Conservation (phyloP, 2,113 vertebrate genomes). For the Arothron firmamentum region DNA sequence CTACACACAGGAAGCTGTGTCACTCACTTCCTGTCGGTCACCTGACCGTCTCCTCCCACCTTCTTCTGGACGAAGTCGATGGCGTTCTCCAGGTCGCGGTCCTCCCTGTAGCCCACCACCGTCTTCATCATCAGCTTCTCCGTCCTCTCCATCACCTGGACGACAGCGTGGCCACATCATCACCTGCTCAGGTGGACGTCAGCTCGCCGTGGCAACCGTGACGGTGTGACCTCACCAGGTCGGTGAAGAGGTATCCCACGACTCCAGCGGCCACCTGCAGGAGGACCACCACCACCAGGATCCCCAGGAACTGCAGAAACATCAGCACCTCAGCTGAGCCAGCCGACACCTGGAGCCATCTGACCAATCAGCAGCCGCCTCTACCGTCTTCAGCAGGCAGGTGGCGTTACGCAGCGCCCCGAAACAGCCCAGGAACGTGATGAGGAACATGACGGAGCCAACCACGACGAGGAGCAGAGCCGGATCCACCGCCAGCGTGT, state of each 20-base stretch:
- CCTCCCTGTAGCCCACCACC: constrained; percentile 73
- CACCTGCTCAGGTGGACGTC: no score
- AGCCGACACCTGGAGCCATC: neutral
- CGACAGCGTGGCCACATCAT: neutral
- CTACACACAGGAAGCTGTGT: constrained; percentile 44
- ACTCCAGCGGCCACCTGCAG: constrained; percentile 74
- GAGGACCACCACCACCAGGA: constrained; percentile 67
- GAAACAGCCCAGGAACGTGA: constrained; percentile 78
- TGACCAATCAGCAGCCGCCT: neutral
- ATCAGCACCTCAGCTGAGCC: neutral
- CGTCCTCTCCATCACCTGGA: constrained; percentile 71
- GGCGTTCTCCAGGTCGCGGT: constrained; percentile 79
- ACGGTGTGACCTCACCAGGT: constrained; percentile 60
- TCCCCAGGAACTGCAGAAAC: constrained; percentile 71
- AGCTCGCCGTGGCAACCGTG: no score
- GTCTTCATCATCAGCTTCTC: constrained; percentile 69
- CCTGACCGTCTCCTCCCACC: constrained; percentile 51
- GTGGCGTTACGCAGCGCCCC: constrained; percentile 73
- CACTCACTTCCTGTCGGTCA: neutral
- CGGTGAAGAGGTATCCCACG: constrained; percentile 74
- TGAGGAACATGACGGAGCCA: constrained; percentile 71
- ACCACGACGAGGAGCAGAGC: constrained; percentile 74
- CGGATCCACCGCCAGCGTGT: constrained; percentile 73
- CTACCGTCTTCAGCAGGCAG: constrained; percentile 68
- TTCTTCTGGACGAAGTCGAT: constrained; percentile 84